phyloP scores from a whole-genome alignment of 2,888 invertebrate species.

The Sminthurinus aureus region DNA sequence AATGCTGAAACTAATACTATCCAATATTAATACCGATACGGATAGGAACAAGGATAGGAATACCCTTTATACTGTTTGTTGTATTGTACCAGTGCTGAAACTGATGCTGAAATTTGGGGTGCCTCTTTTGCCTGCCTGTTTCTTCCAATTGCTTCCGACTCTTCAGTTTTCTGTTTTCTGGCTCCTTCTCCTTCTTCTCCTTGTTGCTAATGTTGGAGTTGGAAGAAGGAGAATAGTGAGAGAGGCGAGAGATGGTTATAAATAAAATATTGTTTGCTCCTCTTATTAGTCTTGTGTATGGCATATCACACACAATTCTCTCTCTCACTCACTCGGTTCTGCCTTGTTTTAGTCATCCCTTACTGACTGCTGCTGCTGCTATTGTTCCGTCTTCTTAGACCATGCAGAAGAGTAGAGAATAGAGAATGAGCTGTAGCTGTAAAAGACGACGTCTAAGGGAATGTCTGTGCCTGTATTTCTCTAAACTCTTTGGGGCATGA shows the following conservation, averaged over 20 bases:
- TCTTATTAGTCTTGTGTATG: conserved; percentile 43
- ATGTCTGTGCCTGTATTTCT: conserved; percentile 12
- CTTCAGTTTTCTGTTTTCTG: neutral
- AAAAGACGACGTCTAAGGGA: too few species aligned
- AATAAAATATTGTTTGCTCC: conserved; percentile 50
- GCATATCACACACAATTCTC: conserved; percentile 42
- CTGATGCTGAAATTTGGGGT: too few species aligned
- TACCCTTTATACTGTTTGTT: too few species aligned
- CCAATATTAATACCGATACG: too few species aligned
- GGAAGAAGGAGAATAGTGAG: neutral
- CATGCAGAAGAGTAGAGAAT: too few species aligned
- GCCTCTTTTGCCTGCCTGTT: neutral
- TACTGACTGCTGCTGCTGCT: conserved; percentile 11
- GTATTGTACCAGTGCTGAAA: too few species aligned
- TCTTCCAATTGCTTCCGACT: conserved; percentile 15
- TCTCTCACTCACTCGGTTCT: conserved; percentile 10
- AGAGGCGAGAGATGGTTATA: conserved; percentile 36
- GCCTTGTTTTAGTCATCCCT: conserved; percentile 22
- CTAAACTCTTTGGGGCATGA: conserved; percentile 43
- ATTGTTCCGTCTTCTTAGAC: neutral
- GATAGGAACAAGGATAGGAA: too few species aligned
- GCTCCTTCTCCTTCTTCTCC: neutral
- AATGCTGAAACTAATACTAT: too few species aligned
- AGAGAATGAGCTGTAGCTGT: too few species aligned
- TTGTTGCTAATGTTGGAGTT: conserved; percentile 21